Base-by-base conservation (phyloP, 2,113 vertebrate species). In the Gallinago paraguaiae region DNA sequence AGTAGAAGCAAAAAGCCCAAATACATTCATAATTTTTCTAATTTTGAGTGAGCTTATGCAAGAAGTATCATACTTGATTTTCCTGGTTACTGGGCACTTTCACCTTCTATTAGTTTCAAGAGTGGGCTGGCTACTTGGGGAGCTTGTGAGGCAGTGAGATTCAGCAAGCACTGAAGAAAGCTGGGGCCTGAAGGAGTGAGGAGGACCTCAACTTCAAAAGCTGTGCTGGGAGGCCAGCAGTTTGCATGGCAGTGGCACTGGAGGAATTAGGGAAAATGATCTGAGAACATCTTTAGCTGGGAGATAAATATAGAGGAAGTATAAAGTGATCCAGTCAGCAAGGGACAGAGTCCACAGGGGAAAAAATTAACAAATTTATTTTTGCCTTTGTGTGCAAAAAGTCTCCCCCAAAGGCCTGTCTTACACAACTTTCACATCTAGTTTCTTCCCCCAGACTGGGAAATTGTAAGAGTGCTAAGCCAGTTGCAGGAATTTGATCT, bases 281-380 rank as follows among this genome's bases (percentile, higher is more conserved):
- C 88, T 28, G 69, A 92, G 72, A 95, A 70, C 48, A 64, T 93
- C 69, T 94, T 88, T 83, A 92, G 86, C 88, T 91, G 65, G 63
- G 63, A 93, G 76, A 86, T 74, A 69, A 82, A 85, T 87, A 85
- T 30, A 88, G 82, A 84, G 81, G 77, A 94, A 93, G 90, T 82
- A 67, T 83, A 87, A 93, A 96, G 65, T 69, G 91, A 75, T 88
- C 86, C 41, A 82, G 76, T 84, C 90, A 86, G 93, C 13, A 5
- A 88, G 83, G 71, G 77, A 72, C 51, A 46, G 39, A 93, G 54
- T 59, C 90, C 71, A 45, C 57, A 68, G 81, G 84, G 90, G 71
- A 6, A 89, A 96, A 96, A 84, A 81, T 72, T 78, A 92, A 88
- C 88, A 69, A 22, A 72, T 85, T 61, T 84, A 89, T 91, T 94